A percentile compares a stretch with the other conserved stretches of the same genome.
Conservation (phyloP, 2,888 invertebrate species). For the Drosophila mercatorum region DNA sequence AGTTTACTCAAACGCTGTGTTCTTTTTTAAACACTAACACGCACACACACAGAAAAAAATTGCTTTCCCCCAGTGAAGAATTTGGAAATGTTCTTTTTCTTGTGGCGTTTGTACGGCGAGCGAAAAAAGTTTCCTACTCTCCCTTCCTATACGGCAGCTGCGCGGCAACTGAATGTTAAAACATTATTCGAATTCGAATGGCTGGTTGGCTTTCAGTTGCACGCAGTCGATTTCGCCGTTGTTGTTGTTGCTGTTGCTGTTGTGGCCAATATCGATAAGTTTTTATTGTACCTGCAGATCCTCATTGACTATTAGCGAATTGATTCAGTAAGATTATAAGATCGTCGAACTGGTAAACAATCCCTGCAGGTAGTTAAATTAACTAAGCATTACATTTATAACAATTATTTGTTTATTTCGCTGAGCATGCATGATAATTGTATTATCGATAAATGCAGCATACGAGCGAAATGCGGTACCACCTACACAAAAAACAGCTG, state of each 20-base stretch:
- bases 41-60: slow-evolving; percentile 78
- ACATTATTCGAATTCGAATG: slow-evolving; percentile 61
- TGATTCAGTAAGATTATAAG: not conserved
- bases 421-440: not conserved
- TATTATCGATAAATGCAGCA: slow-evolving; percentile 18
- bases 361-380: too few species aligned
- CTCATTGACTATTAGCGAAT: not conserved
- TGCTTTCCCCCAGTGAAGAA: slow-evolving; percentile 67
- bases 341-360: not conserved
- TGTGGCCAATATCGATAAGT: slow-evolving; percentile 41
- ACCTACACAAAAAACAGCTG: slow-evolving; percentile 36
- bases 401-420: slow-evolving; percentile 4
- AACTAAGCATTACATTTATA: not conserved
- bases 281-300: not conserved
- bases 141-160: slow-evolving; percentile 71
- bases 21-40: slow-evolving; percentile 59
- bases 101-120: slow-evolving; percentile 58
- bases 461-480: slow-evolving; percentile 18
- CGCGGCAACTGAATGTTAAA: slow-evolving; percentile 73
- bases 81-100: slow-evolving; percentile 74
- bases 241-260: slow-evolving; percentile 2
- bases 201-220: slow-evolving; percentile 43
- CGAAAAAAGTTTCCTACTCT: slow-evolving; percentile 63
- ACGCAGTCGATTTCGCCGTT: slow-evolving; percentile 35
- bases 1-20: slow-evolving; percentile 46